Conservation (phyloP, 2,797 vertebrate species). For the Crocidura indochinensis region DNA sequence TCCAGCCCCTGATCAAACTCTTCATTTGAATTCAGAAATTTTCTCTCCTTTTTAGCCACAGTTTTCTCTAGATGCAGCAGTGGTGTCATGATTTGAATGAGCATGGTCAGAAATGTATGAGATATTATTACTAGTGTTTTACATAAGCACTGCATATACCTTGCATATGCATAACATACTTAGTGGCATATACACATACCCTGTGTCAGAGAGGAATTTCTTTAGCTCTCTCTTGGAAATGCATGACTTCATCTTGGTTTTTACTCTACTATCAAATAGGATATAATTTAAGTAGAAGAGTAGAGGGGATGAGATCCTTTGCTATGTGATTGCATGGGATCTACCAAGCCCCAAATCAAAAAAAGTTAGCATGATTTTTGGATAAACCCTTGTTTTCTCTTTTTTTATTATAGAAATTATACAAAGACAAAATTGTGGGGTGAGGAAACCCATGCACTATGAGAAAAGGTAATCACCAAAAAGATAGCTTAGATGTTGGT, state of each 20-base stretch:
- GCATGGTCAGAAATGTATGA: neutral
- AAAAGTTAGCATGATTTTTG: neutral
- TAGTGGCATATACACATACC: neutral
- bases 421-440: too few species aligned
- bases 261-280: neutral
- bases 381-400: neutral
- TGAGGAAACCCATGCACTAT: neutral
- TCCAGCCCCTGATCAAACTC: neutral
- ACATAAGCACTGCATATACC: neutral
- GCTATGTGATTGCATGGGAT: neutral
- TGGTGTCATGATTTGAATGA: neutral
- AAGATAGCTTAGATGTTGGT: neutral
- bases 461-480: neutral
- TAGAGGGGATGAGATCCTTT: neutral
- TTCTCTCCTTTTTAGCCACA: neutral
- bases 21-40: neutral
- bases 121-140: neutral
- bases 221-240: neutral
- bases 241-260: neutral
- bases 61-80: neutral
- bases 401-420: conserved; percentile 39
- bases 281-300: neutral
- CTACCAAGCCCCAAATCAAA: neutral
- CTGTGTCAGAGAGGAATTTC: neutral
- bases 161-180: neutral